Base-by-base conservation (phyloP, 2,888 invertebrate species). In the Andrena praecox region DNA sequence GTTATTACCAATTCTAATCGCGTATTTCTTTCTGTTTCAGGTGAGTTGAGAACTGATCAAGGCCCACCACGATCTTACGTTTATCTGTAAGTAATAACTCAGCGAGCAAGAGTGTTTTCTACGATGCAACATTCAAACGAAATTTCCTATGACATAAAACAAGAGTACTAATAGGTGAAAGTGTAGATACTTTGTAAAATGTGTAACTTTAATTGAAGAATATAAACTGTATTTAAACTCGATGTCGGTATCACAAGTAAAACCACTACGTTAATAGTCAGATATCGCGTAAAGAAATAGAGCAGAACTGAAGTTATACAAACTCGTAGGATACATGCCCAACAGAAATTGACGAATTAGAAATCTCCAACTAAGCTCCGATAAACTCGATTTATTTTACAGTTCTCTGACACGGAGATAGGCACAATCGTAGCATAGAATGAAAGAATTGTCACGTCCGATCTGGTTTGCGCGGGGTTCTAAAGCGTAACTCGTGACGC, bases 11-110 rank as follows among this genome's bases (percentile, higher is more conserved):
- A 33, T 35, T 72, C 7, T 77, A 64, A 50, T 8, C 0, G 3
- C 6, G 24, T 10, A 27, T 54, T 27, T 50, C 3, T 63, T 33
- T 79, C 8, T 72, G 71, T 80, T 80, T 2, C 71, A 79, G 80
- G 80, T 80, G 79, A 80, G 71, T 67, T 27, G 24, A 48, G 20
- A 20, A n/a, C 29, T 3, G 4, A 35, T 4, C 16, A 20, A 7
- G 1, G 12, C 20, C 20, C 24, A 54, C 12, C 2, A 6, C 50
- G 10, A 7, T 29, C 3, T 1, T 7, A 10, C 5, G 8, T 68
- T 5, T 48, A 10, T 2, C 56, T 56, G 54, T 71, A 54, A 80
- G 62, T 72, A 71, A 6, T 8, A 54, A 31, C 24, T 56, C 10
- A 27, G 56, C 24, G 6, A 20, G 52, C 20, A 20, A n/a, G n/a